Base-by-base conservation (phyloP, 2,113 vertebrate genomes). In the Lipotes vexillifer region DNA sequence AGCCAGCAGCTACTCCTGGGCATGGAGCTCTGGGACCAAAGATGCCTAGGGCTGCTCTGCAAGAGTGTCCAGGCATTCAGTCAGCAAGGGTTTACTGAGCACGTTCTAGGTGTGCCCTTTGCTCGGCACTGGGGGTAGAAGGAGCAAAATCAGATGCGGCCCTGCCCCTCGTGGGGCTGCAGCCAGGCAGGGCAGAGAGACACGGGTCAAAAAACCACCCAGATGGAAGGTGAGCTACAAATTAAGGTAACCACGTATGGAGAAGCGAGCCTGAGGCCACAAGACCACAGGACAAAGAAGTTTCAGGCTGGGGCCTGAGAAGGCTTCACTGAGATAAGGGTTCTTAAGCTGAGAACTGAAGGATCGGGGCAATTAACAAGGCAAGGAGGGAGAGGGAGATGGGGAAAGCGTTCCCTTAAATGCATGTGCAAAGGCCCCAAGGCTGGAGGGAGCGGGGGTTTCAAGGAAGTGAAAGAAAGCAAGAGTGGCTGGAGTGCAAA, bases 181-280 rank as follows among this genome's bases (percentile, higher is more conserved):
- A 36, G 38, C 49, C 55, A 66, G 68, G 55, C 0, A 0, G 46
- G 23, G 49, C 61, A 94, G 61, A 49, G 38, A 71, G 33, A 41
- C 25, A 10, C 3, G 20, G 38, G 52, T 10, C 14, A 8, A 23
- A n/a, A 2, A 18, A 18, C 6, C 68, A 14, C 18, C 31, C 7
- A 33, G 33, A 13, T 0, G 21, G n/a, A 46, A 82, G 63, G 4
- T 25, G 74, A 82, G 38, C 14, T 31, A 8, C 18, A 14, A 4
- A 52, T 12, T 5, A 23, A 74, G 75, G 68, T 4, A 49, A 10
- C 5, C 29, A 1, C 17, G 23, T 7, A 1, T 0, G 29, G 18
- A 75, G 86, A 81, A 25, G 13, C 4, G 6, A 55, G 55, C 36
- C 29, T 2, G 23, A 23, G 7, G 18, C 29, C 3, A 9, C 6